phyloP scores from a whole-genome alignment of 2,888 invertebrate species.

The Heliconius ethilla region DNA sequence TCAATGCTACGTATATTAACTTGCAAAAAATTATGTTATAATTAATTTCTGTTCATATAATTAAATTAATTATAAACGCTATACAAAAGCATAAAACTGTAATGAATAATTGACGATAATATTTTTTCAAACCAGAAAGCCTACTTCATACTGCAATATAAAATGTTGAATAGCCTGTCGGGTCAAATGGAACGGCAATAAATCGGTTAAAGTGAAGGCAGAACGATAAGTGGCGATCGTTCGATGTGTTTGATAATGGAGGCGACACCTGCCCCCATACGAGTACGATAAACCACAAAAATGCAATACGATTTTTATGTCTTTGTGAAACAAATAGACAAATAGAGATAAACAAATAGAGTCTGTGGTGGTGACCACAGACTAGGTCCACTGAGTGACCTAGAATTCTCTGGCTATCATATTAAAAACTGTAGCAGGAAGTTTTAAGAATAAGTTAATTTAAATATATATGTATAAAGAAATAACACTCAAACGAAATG shows the following conservation, averaged over 20 bases:
- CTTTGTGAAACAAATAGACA: not conserved
- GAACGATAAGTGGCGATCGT: conserved; percentile 66
- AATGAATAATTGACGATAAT: not conserved
- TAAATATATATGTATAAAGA: too few species aligned
- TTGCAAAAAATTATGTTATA: too few species aligned
- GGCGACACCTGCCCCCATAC: conserved; percentile 58
- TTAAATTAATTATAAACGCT: conserved; percentile 6
- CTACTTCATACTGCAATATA: conserved; percentile 31
- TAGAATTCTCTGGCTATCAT: too few species aligned
- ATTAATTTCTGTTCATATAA: not conserved
- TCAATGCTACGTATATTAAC: not conserved
- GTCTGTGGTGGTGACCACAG: too few species aligned
- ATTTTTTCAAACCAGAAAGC: conserved; percentile 21
- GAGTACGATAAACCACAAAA: conserved; percentile 44
- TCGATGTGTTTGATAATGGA: conserved; percentile 68
- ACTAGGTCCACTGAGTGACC: too few species aligned
- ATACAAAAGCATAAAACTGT: not conserved
- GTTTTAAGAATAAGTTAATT: too few species aligned
- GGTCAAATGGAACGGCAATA: conserved; percentile 46
- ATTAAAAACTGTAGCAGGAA: too few species aligned
- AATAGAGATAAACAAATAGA: too few species aligned
- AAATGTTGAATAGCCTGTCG: conserved; percentile 44
- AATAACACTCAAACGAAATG: too few species aligned
- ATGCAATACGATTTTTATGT: conserved; percentile 32
- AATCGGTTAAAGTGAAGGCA: conserved; percentile 47